Base-by-base conservation (phyloP, 2,888 invertebrate genomes). In the Apamea sordens region DNA sequence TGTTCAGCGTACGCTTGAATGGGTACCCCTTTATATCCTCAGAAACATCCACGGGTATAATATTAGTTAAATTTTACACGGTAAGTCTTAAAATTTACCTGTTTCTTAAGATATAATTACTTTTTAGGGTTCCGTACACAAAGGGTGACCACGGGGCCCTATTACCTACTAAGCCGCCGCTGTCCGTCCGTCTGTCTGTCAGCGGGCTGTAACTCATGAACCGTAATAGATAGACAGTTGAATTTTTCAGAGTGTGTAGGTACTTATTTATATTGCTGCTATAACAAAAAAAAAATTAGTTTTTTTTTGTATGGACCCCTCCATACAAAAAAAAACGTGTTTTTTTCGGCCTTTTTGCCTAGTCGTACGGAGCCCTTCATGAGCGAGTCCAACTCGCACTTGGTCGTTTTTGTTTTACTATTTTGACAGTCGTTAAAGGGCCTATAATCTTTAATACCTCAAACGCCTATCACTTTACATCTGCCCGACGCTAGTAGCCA, bases 401-500 rank as follows among this genome's bases (percentile, higher is more conserved):
- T 56, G 53, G 10, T 24, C 53, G 53, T 21, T 8, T 53, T 21
- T 24, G 8, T 56, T 56, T 68, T 1, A 44, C 68, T 28, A 47
- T 28, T 47, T 69, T 13, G 3, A 36, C 18, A 53, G 2, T 24
- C 36, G 11, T 2, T 36, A 13, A 1, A 3, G 11, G 21, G 6
- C 21, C 63, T 32, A 13, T 24, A 32, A 15, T 32, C 11, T 36
- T 56, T 61, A 61, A 36, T n/a, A 21, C 18, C 36, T 71, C n/a
- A 63, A 89, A 87, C 92, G 90, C 92, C 90, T 92, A 89, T 84
- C 85, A 81, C 18, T 32, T 73, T 77, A 67, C 64, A 32, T 36
- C 18, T 53, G 32, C 53, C 13, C 53, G 71, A 79, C 81, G 13
- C 81, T 41, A 32, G 36, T 18, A 65, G 28, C 32, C 79, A 82